Base-by-base conservation (phyloP, 2,797 vertebrate species). In the Pampus argenteus region DNA sequence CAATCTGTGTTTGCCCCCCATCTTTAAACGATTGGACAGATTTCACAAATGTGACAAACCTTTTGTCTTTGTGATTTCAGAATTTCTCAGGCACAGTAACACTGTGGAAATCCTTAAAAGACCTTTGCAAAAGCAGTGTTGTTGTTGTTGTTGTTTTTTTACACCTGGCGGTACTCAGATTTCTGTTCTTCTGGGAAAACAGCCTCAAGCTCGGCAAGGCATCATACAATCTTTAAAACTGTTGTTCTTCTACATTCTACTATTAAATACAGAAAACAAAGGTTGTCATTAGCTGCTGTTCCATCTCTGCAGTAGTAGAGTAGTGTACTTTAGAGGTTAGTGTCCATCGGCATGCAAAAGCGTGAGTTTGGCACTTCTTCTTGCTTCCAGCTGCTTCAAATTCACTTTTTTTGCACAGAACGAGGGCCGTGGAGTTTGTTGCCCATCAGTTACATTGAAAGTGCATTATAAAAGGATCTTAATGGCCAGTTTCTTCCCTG, bases 31-130 rank as follows among this genome's bases (percentile, higher is more conserved):
- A 58, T 71, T 57, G 0, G 59, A 69, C 69, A 59, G 23, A 54
- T 74, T 84, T 78, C 23, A 52, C 50, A n/a, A 31, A n/a, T n/a
- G n/a, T n/a, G n/a, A n/a, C n/a, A n/a, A n/a, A n/a, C 15, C 63
- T 70, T 64, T 64, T 74, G 55, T 59, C 23, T 58, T 65, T 0
- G 49, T 62, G 63, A 23, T 72, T 78, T 56, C 28, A 42, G 50
- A 71, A 60, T 71, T 71, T 68, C 36, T 77, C 52, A 20, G 9
- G 14, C 23, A 14, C 25, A 28, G 25, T 25, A 71, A 54, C 9
- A 2, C 42, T 20, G 49, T 2, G 2, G 7, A 69, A 44, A 55
- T 74, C 40, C 65, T 75, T 50, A 44, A 58, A 62, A 61, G 31
- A 68, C 26, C 56, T 51, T 34, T 18, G 25, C 14, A 34, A 54